A percentile compares a stretch with the other conserved stretches of the same genome.
Conservation (phyloP, 2,797 vertebrate genomes). For the Lagothrix lagotricha region DNA sequence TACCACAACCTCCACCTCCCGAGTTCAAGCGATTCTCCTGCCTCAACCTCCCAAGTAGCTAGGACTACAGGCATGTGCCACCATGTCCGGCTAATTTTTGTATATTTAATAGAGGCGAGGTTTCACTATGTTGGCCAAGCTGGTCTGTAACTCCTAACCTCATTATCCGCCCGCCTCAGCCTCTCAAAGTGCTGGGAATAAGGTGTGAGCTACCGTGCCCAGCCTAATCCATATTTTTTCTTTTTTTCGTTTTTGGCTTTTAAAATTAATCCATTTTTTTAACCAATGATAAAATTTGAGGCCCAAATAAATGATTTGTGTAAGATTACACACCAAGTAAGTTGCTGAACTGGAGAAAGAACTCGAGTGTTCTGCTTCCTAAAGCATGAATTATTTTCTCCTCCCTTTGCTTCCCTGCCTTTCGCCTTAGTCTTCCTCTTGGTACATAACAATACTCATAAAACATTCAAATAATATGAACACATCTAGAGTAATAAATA, state of each 20-base stretch:
- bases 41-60: not conserved
- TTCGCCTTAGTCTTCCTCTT: constrained; percentile 27
- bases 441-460: not conserved
- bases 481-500: constrained; percentile 10
- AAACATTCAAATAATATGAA: constrained; percentile 25
- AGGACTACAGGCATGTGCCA: not conserved
- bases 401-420: not conserved
- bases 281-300: constrained; percentile 23
- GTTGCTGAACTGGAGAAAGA: not conserved
- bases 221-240: not conserved
- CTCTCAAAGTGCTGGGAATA: not conserved
- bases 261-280: not conserved
- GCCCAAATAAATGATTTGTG: not conserved
- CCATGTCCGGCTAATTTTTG: not conserved
- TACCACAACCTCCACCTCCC: not conserved
- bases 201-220: not conserved
- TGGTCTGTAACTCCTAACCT: not conserved
- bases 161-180: not conserved
- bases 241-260: not conserved
- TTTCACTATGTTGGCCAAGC: not conserved
- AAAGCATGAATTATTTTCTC: not conserved
- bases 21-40: not conserved
- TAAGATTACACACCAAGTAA: constrained; percentile 31
- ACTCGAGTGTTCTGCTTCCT: constrained; percentile 21
- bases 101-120: not conserved